Conservation (phyloP, 2,113 vertebrate species). For the Neotoma lepida region DNA sequence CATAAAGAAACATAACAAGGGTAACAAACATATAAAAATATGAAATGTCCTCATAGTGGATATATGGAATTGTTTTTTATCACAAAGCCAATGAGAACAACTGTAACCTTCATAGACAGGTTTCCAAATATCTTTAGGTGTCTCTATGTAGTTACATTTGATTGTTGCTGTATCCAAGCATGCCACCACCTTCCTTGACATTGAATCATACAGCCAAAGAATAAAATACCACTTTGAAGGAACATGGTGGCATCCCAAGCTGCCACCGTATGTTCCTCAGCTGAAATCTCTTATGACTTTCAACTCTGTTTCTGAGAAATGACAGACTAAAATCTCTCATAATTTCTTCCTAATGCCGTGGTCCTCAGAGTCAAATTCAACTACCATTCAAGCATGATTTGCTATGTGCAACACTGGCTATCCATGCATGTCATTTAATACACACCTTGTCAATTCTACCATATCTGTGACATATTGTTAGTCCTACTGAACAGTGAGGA, state of each 20-base stretch:
- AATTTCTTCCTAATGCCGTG: conserved; percentile 23
- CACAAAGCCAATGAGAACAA: not conserved
- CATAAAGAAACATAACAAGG: not conserved
- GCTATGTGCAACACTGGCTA: not conserved
- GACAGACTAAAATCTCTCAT: not conserved
- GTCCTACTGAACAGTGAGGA: not conserved
- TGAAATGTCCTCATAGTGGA: not conserved
- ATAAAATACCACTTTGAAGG: conserved; percentile 4
- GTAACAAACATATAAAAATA: not conserved
- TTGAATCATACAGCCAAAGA: not conserved
- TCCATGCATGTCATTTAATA: not conserved
- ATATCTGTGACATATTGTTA: not conserved
- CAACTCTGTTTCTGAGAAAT: conserved; percentile 37
- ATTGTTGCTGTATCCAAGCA: not conserved
- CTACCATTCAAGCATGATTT: not conserved
- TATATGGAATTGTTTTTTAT: not conserved
- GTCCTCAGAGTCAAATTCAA: conserved; percentile 40
- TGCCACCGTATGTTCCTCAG: not conserved
- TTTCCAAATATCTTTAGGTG: not conserved
- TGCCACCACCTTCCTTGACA: not conserved
- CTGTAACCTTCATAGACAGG: not conserved
- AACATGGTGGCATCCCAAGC: not conserved
- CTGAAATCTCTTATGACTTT: conserved; percentile 17
- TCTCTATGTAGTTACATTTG: not conserved
- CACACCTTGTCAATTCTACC: not conserved